Evolutionary conservation across 2,797 vertebrate species (phyloP).

Genomic region (Adrianichthys oophorus): DNA sequence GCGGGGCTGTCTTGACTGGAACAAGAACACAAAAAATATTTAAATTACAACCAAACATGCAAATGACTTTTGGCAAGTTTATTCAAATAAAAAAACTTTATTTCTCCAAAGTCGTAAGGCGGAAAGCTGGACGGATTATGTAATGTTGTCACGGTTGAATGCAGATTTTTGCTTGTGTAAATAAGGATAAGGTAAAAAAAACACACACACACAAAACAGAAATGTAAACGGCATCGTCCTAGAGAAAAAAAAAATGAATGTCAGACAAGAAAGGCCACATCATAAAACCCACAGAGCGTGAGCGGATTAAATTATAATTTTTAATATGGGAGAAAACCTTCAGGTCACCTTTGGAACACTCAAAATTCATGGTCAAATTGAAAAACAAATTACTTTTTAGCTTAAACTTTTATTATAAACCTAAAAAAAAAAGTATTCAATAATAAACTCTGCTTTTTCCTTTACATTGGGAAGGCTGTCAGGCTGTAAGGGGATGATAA

Average conservation of each 20-base stretch:
- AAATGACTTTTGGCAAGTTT: too few species aligned
- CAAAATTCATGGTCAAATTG: background rate
- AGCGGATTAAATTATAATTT: constrained; percentile 1
- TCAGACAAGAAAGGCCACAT: constrained; percentile 28
- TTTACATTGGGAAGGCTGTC: constrained; percentile 18
- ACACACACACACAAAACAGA: background rate
- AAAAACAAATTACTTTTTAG: background rate
- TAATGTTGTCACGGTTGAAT: constrained; percentile 42
- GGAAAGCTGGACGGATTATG: constrained; percentile 52
- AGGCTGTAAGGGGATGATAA: constrained; percentile 11
- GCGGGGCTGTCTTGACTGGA: too few species aligned
- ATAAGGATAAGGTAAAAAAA: constrained; percentile 51
- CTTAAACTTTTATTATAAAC: background rate
- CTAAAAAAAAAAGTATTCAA: background rate
- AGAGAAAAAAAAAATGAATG: constrained; percentile 35
- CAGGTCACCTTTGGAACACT: background rate
- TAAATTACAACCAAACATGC: too few species aligned
- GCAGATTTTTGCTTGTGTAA: constrained; percentile 47
- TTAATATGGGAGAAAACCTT: constrained; percentile 3
- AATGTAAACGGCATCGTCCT: constrained; percentile 20
- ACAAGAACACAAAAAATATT: too few species aligned
- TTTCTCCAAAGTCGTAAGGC: background rate
- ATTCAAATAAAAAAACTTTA: too few species aligned
- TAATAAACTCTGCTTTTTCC: too few species aligned
- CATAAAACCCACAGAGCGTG: constrained; percentile 9